Base-by-base conservation (phyloP, 1,140 invertebrate species). In the Hylyphantes graminicola region DNA sequence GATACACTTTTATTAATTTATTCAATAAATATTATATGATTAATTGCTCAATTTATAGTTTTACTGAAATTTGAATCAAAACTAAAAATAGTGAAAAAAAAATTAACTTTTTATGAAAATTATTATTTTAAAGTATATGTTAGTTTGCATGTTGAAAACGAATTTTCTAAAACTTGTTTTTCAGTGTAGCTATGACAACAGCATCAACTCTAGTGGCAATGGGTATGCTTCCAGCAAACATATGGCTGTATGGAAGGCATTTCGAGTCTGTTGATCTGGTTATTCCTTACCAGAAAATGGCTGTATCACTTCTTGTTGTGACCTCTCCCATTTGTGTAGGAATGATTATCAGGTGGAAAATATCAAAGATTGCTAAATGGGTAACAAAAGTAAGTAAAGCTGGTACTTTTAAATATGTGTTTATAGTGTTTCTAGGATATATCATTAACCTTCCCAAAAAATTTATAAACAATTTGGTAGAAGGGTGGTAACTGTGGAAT, bases 111-210 rank as follows among this genome's bases (percentile, higher is more conserved):
- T 35, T 35, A 35, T 35, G 5, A 35, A 35, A 35, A 5, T 35
- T 35, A 35, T 35, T 35, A 35, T 2, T 35, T 35, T 2, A 2
- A 35, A 35, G 35, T 35, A 35, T 35, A 35, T 35, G 35, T 35
- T 35, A 35, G 35, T 35, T 35, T 35, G 5, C 35, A 35, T 35
- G 1, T 35, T 35, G 35, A 35, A 5, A 5, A 35, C 2, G 35
- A 35, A 35, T 35, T 35, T 35, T 35, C 35, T 35, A 35, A 35
- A 35, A 5, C 35, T 35, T 35, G 7, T n/a, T 78, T 73, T 78
- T 53, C 85, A 90, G 90, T 83, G 87, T 90, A 53, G 87, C 89
- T 11, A 90, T 90, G 89, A 90, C 90, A 35, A 87, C 89, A 13
- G 70, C 87, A 0, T 88, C 89, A 4, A 90, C 90, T 5, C 63